Evolutionary conservation across 2,888 invertebrate species (phyloP).

Genomic region (Tortrix viridana): DNA sequence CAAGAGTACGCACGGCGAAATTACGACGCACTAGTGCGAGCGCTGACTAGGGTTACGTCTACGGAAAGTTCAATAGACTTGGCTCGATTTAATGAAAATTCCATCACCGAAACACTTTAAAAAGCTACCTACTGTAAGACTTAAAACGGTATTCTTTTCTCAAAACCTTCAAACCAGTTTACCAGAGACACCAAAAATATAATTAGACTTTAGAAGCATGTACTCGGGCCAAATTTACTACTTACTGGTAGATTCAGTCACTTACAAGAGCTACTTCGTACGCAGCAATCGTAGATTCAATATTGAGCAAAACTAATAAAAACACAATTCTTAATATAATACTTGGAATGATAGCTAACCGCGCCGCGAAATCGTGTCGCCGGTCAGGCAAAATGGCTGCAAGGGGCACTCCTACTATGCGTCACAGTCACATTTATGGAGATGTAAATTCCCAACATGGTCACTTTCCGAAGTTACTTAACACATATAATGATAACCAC

Average conservation of each 20-base stretch:
- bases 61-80: constrained; percentile 31
- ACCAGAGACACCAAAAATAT: constrained; percentile 56
- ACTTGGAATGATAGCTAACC: constrained; percentile 64
- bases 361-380: constrained; percentile 81
- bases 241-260: constrained; percentile 55
- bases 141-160: neutral
- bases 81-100: constrained; percentile 5
- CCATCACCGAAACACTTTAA: neutral
- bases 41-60: constrained; percentile 51
- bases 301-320: constrained; percentile 26
- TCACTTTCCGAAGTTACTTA: constrained; percentile 53
- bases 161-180: constrained; percentile 12
- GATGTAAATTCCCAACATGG: constrained; percentile 53
- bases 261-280: constrained; percentile 36
- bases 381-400: constrained; percentile 84
- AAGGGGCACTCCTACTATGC: constrained; percentile 86
- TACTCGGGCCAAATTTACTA: constrained; percentile 59
- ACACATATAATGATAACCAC: constrained; percentile 65
- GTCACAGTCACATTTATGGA: constrained; percentile 81
- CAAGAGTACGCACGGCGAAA: constrained; percentile 74
- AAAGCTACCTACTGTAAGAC: neutral
- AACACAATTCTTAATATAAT: constrained; percentile 48
- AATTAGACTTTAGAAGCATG: constrained; percentile 56
- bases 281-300: constrained; percentile 22
- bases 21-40: constrained; percentile 76